Conservation (phyloP, 1,140 invertebrate genomes). For the Drosophila sucinea region DNA sequence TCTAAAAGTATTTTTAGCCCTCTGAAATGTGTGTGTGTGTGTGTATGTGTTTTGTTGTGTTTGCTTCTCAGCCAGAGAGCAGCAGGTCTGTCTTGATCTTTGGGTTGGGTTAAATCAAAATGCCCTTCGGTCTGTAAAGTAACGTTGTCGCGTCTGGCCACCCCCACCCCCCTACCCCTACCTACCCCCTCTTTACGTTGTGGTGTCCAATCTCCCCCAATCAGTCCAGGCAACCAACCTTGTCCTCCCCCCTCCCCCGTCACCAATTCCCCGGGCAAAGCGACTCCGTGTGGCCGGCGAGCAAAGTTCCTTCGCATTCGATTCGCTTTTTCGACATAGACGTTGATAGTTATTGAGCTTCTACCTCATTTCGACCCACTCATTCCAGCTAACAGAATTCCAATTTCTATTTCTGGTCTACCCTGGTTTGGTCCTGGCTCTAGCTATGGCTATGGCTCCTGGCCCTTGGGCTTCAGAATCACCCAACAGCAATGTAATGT, state of each 20-base stretch:
- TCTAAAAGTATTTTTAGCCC: slow-evolving; percentile 2
- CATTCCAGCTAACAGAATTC: slow-evolving; percentile 30
- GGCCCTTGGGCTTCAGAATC: slow-evolving; percentile 18
- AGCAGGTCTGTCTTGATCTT: background rate
- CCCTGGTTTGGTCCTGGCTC: slow-evolving; percentile 1
- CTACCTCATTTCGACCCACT: slow-evolving; percentile 2
- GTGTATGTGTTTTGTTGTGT: background rate
- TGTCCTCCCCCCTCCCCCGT: background rate
- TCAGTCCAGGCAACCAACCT: background rate
- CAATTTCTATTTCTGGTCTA: slow-evolving; percentile 38
- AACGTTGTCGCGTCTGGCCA: slow-evolving; percentile 19
- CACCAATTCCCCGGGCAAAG: background rate
- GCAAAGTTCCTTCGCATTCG: slow-evolving; percentile 34
- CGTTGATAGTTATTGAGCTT: slow-evolving; percentile 64
- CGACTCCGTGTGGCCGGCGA: background rate
- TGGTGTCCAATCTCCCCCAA: slow-evolving; percentile 9
- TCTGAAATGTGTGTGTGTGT: background rate
- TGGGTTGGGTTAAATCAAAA: slow-evolving; percentile 10
- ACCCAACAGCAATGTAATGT: slow-evolving; percentile 54
- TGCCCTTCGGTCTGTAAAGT: slow-evolving; percentile 20
- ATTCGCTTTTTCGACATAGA: slow-evolving; percentile 41
- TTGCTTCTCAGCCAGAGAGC: background rate
- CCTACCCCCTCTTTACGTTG: background rate
- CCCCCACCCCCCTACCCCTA: background rate
- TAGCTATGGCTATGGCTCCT: too few species aligned